Percentiles rank a stretch among this genome's conserved stretches.
Conservation (phyloP, 2,888 invertebrate genomes). For the Andrena chrysosceles region DNA sequence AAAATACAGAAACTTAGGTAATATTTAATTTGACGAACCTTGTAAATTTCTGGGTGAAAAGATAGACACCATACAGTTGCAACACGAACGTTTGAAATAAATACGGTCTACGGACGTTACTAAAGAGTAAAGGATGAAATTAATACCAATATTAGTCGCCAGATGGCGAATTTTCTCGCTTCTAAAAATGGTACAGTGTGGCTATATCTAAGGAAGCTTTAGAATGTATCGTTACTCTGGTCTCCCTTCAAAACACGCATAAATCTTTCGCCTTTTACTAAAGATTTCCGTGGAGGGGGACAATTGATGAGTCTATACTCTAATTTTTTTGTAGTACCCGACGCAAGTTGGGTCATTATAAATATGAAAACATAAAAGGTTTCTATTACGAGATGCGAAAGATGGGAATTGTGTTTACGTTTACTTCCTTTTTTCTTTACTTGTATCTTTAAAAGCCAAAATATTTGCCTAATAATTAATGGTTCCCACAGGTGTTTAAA, state of each 20-base stretch:
- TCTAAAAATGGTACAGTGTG: neutral
- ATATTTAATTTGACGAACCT: neutral
- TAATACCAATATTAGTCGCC: neutral
- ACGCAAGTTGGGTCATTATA: conserved; percentile 74
- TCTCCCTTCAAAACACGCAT: conserved; percentile 84
- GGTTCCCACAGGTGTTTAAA: too few relatives aligned
- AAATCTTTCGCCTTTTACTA: conserved; percentile 86
- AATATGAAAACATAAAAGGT: conserved; percentile 4
- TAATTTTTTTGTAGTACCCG: conserved; percentile 79
- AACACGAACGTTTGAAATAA: neutral
- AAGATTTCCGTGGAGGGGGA: conserved; percentile 85
- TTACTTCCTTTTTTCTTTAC: neutral
- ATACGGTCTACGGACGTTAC: too few relatives aligned
- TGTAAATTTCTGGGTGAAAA: too few relatives aligned
- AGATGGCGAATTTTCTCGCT: conserved; percentile 26
- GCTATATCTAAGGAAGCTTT: neutral
- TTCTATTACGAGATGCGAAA: neutral
- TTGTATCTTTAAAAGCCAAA: too few relatives aligned
- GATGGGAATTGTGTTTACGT: too few relatives aligned
- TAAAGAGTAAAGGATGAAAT: neutral
- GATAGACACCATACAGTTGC: too few relatives aligned
- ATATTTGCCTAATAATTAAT: too few relatives aligned
- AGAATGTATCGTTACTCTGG: conserved; percentile 73
- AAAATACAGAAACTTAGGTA: neutral
- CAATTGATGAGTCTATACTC: conserved; percentile 79